phyloP scores from a whole-genome alignment of 92 coral and sea anemone genomes.

The Ricordea florida region DNA sequence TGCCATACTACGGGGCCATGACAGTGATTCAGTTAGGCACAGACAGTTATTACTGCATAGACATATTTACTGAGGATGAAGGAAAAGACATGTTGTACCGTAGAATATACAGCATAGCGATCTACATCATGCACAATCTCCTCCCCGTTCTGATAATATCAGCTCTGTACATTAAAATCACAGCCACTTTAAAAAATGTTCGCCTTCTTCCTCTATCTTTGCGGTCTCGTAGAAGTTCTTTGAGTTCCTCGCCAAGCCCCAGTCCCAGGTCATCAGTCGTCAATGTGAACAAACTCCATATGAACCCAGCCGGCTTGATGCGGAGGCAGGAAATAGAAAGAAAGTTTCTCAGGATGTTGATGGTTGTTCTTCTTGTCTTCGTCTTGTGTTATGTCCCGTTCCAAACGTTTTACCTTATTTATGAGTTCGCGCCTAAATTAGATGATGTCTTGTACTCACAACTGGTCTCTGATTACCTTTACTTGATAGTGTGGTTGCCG shows the following conservation, averaged over 20 bases:
- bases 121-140: slow-evolving; percentile 56
- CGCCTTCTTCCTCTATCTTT: slow-evolving; percentile 60
- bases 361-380: slow-evolving; percentile 66
- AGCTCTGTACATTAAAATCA: slow-evolving; percentile 63
- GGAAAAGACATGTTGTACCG: slow-evolving; percentile 20
- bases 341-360: slow-evolving; percentile 75
- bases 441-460: not conserved
- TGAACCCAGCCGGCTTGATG: slow-evolving; percentile 46
- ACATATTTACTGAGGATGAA: slow-evolving; percentile 46
- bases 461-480: slow-evolving; percentile 33
- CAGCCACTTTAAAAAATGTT: slow-evolving; percentile 64
- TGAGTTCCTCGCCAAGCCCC: slow-evolving; percentile 57
- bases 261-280: slow-evolving; percentile 69
- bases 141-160: slow-evolving; percentile 70
- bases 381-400: slow-evolving; percentile 75
- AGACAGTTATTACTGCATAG: slow-evolving; percentile 30
- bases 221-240: slow-evolving; percentile 63
- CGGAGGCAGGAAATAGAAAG: slow-evolving; percentile 67
- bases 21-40: not conserved
- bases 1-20: slow-evolving; percentile 75
- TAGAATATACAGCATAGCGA: slow-evolving; percentile 56
- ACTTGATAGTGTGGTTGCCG: slow-evolving; percentile 75
- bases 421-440: slow-evolving; percentile 14
- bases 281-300: slow-evolving; percentile 45
- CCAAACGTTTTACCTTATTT: slow-evolving; percentile 58